Percentiles rank a stretch among this genome's conserved stretches.
Evolutionary conservation across 2,888 invertebrate species (phyloP).

Genomic region (Amiota mariae): DNA sequence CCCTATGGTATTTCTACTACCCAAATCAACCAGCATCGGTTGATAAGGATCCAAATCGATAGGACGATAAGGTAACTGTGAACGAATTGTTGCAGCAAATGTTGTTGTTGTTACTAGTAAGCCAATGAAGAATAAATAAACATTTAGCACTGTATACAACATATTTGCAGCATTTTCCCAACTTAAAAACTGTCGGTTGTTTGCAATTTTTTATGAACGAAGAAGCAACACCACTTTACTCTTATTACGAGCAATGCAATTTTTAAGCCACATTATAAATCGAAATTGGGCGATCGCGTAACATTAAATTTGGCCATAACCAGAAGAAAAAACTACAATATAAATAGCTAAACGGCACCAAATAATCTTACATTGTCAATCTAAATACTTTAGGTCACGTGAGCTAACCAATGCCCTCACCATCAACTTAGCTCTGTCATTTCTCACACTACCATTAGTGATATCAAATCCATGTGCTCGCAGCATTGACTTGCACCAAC

Average conservation of each 20-base stretch:
- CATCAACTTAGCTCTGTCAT: too few species aligned
- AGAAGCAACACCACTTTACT: too few species aligned
- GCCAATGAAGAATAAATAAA: background rate
- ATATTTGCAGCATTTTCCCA: too few species aligned
- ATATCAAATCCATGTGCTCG: too few species aligned
- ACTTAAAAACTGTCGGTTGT: too few species aligned
- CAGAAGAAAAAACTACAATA: conserved; percentile 15
- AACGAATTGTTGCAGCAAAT: background rate
- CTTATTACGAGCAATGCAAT: too few species aligned
- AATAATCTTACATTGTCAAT: conserved; percentile 36
- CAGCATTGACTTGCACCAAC: too few species aligned
- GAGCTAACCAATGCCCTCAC: background rate
- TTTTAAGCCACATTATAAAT: conserved; percentile 3
- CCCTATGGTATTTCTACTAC: conserved; percentile 24
- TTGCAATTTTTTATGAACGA: too few species aligned
- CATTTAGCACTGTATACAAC: background rate
- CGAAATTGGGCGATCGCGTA: conserved; percentile 9
- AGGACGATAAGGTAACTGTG: background rate
- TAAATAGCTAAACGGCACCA: conserved; percentile 24
- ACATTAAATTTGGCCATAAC: background rate
- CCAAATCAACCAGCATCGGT: background rate
- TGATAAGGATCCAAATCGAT: background rate
- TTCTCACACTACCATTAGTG: too few species aligned
- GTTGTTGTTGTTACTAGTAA: too few species aligned
- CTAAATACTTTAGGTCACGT: conserved; percentile 9